phyloP scores from a whole-genome alignment of 2,797 vertebrate genomes.

The Acipenser ruthenus region DNA sequence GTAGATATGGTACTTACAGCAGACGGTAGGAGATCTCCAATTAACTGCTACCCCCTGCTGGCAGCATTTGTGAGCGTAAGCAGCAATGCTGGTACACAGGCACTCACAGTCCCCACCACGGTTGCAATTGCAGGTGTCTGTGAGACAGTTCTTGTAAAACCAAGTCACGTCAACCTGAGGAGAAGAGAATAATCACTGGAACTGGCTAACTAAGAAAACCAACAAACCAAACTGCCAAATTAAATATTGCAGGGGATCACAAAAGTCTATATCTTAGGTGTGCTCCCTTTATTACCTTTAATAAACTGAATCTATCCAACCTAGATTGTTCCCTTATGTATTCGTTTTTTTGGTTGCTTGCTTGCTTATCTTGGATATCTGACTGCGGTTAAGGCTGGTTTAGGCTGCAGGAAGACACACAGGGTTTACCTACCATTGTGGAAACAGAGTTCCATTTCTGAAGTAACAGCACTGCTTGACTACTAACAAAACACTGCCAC shows the following conservation, averaged over 20 bases:
- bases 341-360: too few relatives aligned
- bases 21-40: conserved; percentile 83
- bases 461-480: too few relatives aligned
- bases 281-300: neutral
- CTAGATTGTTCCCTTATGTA: too few relatives aligned
- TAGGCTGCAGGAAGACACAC: too few relatives aligned
- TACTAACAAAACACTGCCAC: conserved; percentile 24
- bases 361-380: too few relatives aligned
- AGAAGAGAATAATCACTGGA: conserved; percentile 10
- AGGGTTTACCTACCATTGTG: too few relatives aligned
- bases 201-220: conserved; percentile 4
- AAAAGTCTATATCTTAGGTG: neutral
- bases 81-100: conserved; percentile 87
- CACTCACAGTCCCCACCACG: conserved; percentile 94
- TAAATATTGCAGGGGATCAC: neutral
- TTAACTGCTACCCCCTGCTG: conserved; percentile 81
- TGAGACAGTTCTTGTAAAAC: conserved; percentile 95
- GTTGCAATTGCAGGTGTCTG: conserved; percentile 94
- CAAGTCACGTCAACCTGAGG: conserved; percentile 90
- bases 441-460: too few relatives aligned
- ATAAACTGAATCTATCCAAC: too few relatives aligned
- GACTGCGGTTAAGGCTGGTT: too few relatives aligned
- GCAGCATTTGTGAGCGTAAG: conserved; percentile 92
- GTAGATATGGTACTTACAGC: conserved; percentile 64
- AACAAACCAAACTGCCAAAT: neutral